Evolutionary conservation across 2,797 vertebrate genomes (phyloP).

Genomic region (Naso thynnoides): DNA sequence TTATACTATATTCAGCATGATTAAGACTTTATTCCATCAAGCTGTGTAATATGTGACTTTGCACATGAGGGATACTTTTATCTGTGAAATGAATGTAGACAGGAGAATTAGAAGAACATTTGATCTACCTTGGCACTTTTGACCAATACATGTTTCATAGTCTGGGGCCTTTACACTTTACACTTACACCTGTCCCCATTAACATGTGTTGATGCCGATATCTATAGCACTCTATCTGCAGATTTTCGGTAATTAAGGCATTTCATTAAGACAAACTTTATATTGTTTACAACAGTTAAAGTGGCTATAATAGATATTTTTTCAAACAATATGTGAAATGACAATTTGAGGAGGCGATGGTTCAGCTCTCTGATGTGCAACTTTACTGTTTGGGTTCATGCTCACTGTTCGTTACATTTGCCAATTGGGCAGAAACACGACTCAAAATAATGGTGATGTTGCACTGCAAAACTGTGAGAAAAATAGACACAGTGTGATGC

Average conservation of each 20-base stretch:
- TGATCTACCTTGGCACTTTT: background rate
- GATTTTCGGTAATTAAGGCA: background rate
- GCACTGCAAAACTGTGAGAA: background rate
- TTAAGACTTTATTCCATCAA: slow-evolving; percentile 35
- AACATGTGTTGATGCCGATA: background rate
- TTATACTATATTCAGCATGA: slow-evolving; percentile 40
- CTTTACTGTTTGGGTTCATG: too few species aligned
- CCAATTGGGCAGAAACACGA: too few species aligned
- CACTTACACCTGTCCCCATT: background rate
- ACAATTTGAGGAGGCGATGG: background rate
- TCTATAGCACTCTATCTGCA: background rate
- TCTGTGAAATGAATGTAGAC: background rate
- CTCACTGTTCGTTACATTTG: too few species aligned
- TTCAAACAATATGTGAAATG: background rate
- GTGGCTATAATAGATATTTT: background rate
- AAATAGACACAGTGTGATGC: background rate
- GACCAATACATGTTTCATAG: background rate
- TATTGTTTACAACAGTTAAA: background rate
- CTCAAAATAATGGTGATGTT: background rate
- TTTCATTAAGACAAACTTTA: background rate
- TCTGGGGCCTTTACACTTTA: background rate
- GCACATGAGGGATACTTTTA: slow-evolving; percentile 1
- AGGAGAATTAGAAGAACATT: background rate
- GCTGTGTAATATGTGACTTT: slow-evolving; percentile 1
- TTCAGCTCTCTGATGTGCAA: too few species aligned